Evolutionary conservation across 2,888 invertebrate genomes (phyloP), one percentile per base, ranked within the genome.

Genomic region (Sesia apiformis): DNA sequence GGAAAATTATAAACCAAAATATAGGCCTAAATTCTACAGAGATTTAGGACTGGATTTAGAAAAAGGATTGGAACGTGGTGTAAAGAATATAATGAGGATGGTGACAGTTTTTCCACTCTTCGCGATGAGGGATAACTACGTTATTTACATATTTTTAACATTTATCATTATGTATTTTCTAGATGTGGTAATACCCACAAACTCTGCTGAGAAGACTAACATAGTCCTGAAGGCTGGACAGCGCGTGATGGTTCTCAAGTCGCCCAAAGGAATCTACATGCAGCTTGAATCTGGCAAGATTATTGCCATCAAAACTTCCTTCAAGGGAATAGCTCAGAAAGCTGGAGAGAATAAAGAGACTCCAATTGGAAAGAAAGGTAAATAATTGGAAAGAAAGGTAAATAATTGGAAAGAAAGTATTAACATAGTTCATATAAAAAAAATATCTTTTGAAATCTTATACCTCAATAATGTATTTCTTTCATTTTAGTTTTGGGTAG

Each of bases 261-360:
- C 98, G 4, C 95, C 97, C 0, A 98, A 98, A 81, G 98, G 98
- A 52, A 97, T 98, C 63, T 98, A 98, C 82, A 96, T 98, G 93
- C 96, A 98, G 68, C 86, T 98, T 51, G 96, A 97, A 72, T 97
- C 96, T 64, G 98, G 98, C 40, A 97, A 97, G 84, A 97, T 98
- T 58, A 97, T 98, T 61, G 97, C 98, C 39, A 97, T 98, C 64
- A 93, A 94, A 70, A 94, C 94, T 0, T 93, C 94, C 0, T 91
- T 94, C 61, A 95, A 94, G 79, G 84, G 85, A 0, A 87, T 94
- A 4, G 92, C 92, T 4, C 86, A 83, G 61, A 87, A 84, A 63
- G 74, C 72, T 7, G 66, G 58, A n/a, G 87, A 87, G 4, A 72
- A 60, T 42, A 86, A 86, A 61, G 85, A 87, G 8, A 80, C 64